Evolutionary conservation across 64 coral and sea anemone genomes (phyloP), one percentile per base, ranked within the genome.

Genomic region (Dendrophyllia cribrosa): DNA sequence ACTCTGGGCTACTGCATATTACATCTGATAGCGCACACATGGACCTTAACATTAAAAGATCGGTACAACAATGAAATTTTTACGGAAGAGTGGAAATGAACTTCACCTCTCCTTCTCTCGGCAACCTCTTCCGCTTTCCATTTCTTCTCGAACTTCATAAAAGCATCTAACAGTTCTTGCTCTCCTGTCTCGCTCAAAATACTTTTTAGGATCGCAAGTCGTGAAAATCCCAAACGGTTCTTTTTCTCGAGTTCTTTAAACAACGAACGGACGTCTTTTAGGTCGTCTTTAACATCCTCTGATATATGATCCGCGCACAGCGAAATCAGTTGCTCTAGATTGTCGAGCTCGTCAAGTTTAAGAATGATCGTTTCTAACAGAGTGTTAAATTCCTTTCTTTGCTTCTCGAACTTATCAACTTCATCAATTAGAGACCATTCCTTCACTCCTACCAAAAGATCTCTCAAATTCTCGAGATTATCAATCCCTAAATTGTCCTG

Each of bases 251-350:
- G 58, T 25, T 82, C 59, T 82, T 64, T 82, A 44, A 82, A 20
- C 78, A 82, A 21, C 4, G 78, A 82, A 4, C 78, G 78, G 44
- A 82, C 78, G 59, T 82, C 58, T 1, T 48, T 13, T 62, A 82
- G 65, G 58, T 47, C 14, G 58, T 11, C 58, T 82, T 64, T 56
- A 47, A 3, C 44, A 5, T 15, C 78, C 4, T 82, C 59, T 7
- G 58, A 34, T 3, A 82, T 47, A 1, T 64, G 17, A 43, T 5
- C 59, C 43, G 6, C 14, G 58, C 78, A 82, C 6, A 82, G 43
- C 0, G 78, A 45, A 15, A 82, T 3, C 2, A 82, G 58, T 46
- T 56, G 26, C 20, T 82, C 59, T 58, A 82, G 1, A 65, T 82
- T 56, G 59, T 82, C 34, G 78, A 65, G 78, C 19, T 82, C 78